Percentiles rank a stretch among this genome's conserved stretches.
These are phyloP conservation scores for Myrmecophaga tridactyla DNA, from an alignment of 2,113 vertebrate species.

Conservation along the genomic window DNA sequence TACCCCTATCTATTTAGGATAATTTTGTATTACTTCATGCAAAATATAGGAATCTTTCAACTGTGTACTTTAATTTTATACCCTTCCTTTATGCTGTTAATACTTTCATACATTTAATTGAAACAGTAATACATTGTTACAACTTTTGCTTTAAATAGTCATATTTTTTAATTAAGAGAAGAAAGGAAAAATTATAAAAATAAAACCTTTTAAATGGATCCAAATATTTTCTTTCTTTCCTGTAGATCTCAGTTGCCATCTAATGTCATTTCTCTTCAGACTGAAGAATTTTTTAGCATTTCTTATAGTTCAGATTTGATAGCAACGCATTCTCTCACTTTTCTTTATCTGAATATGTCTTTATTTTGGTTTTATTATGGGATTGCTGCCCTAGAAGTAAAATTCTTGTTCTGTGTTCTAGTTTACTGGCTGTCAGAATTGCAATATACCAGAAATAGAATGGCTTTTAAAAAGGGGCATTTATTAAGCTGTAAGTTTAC, in stretches of 20 bases:
- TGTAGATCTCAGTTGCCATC: neutral
- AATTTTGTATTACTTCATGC: too few relatives aligned
- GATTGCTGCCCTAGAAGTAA: neutral
- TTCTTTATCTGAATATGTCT: neutral
- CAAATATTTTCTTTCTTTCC: neutral
- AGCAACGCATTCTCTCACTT: neutral
- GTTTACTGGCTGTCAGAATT: too few relatives aligned
- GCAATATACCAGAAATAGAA: too few relatives aligned
- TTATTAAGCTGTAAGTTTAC: too few relatives aligned
- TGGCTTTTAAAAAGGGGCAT: too few relatives aligned
- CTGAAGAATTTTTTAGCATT: neutral
- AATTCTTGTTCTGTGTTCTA: too few relatives aligned
- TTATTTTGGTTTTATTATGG: slow-evolving; percentile 41
- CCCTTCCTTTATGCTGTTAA: too few relatives aligned
- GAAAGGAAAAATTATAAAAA: neutral
- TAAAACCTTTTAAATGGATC: neutral
- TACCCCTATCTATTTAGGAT: too few relatives aligned
- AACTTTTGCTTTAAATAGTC: neutral
- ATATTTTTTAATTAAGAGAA: neutral
- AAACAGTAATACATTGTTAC: neutral
- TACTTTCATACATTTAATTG: too few relatives aligned
- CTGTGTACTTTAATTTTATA: too few relatives aligned
- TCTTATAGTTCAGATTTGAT: neutral
- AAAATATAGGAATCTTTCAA: too few relatives aligned
- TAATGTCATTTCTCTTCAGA: neutral